Base-by-base conservation (phyloP, 2,797 vertebrate genomes). In the Rhinatrema bivittatum region DNA sequence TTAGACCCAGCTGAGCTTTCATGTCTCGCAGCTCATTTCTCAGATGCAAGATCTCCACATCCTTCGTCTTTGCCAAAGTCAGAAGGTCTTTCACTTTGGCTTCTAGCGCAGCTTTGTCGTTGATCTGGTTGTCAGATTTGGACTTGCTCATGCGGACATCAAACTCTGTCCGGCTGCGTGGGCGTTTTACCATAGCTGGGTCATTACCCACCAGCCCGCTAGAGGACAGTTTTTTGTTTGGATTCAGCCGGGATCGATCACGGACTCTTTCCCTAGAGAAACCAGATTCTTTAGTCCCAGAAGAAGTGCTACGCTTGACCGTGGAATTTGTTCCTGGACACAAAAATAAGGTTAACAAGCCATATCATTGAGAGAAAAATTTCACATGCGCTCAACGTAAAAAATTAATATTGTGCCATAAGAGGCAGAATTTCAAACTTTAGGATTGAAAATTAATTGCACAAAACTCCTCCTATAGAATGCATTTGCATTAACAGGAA, bases 131-230 rank as follows among this genome's bases (percentile, higher is more conserved):
- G 46, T 97, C 95, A 0, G 94, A 97, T 25, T 94, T 94, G 5
- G 91, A 95, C 64, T 95, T 97, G 82, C 87, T 93, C 88, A 94
- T 94, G 1, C 91, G 92, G 36, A 87, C 39, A 1, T 96, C 91
- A 0, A 84, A 64, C 4, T 96, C 91, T 25, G 73, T 29, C 46
- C 89, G 89, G 38, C 78, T 76, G 9, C 90, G 89, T 20, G 86
- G 88, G 16, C 92, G 88, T n/a, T 92, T 97, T 4, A 81, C 75
- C 42, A 80, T 62, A 3, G 71, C 57, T 1, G 46, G 37, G 0
- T 74, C 76, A 1, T 32, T 39, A 13, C 43, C 39, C 21, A 60
- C 22, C 46, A 69, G 74, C 1, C 74, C 70, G 0, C 39, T 20
- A 17, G 62, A 36, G 3, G 78, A 81, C 22, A 87, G 77, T 65